Percentiles rank a stretch among this genome's conserved stretches.
phyloP scores from a whole-genome alignment of 2,888 invertebrate genomes.

The Eupithecia pulchellata region DNA sequence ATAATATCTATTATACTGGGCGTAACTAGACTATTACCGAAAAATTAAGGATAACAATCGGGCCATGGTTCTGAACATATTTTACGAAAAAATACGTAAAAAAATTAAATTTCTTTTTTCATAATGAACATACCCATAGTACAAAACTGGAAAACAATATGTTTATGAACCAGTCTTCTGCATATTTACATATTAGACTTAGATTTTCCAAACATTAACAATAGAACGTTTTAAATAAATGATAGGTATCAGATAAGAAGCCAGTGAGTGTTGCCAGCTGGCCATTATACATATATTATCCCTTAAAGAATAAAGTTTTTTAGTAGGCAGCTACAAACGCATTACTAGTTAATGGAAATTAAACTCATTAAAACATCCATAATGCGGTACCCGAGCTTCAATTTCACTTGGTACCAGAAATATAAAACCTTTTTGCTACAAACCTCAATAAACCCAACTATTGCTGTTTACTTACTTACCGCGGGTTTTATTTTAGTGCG shows the following conservation, averaged over 20 bases:
- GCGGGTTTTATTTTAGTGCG: constrained; percentile 33
- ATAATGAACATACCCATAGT: no score
- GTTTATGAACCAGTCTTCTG: not conserved
- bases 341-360: not conserved
- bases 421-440: constrained; percentile 20
- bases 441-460: constrained; percentile 28
- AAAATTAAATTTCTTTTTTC: no score
- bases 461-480: constrained; percentile 37
- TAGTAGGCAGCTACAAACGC: not conserved
- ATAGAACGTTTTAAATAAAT: no score
- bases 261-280: no score
- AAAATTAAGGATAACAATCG: no score
- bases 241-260: not conserved
- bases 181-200: not conserved
- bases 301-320: no score
- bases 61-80: no score
- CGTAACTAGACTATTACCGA: no score
- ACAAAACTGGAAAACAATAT: not conserved
- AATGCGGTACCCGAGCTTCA: not conserved
- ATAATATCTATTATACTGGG: not conserved
- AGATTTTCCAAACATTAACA: not conserved
- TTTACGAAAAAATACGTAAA: no score
- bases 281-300: no score
- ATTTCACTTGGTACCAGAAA: not conserved
- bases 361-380: not conserved